Percentiles rank a stretch among this genome's conserved stretches.
Conservation (phyloP, 1,140 invertebrate genomes). For the Dendroctonus ponderosae region DNA sequence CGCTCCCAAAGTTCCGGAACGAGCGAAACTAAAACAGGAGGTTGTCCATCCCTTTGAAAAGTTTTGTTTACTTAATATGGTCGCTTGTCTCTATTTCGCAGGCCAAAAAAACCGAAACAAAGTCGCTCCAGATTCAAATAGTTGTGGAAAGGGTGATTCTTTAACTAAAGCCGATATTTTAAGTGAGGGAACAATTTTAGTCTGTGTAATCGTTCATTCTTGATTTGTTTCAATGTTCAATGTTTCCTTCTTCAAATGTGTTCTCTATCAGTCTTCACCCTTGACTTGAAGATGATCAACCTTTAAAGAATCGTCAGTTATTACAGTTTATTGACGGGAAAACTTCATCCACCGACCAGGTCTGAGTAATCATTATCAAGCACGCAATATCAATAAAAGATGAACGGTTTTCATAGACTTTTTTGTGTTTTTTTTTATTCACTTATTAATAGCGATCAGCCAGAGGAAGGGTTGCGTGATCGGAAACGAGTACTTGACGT, state of each 20-base stretch:
- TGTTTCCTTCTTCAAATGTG: no score
- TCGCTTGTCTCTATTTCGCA: neutral
- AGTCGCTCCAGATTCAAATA: no score
- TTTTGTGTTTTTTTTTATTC: neutral
- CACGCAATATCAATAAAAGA: constrained; percentile 19
- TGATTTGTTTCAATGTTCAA: no score
- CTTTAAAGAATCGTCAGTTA: no score
- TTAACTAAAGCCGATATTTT: no score
- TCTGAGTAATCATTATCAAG: neutral
- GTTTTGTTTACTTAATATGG: constrained; percentile 9
- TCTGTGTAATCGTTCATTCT: no score
- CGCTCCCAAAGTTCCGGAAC: constrained; percentile 4
- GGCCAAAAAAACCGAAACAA: neutral
- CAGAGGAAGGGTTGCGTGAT: constrained; percentile 6
- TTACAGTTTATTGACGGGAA: no score
- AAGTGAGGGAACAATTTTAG: no score
- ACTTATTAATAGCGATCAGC: constrained; percentile 19
- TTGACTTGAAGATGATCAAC: no score
- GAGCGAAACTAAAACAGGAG: constrained; percentile 10
- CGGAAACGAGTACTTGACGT: constrained; percentile 13
- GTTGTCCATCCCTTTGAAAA: constrained; percentile 6
- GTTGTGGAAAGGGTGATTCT: no score
- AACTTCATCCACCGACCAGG: no score
- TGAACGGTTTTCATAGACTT: constrained; percentile 8
- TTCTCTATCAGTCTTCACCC: no score